Evolutionary conservation across 2,797 vertebrate genomes (phyloP), one percentile per base, ranked within the genome.

Genomic region (Gallinago solitaria): DNA sequence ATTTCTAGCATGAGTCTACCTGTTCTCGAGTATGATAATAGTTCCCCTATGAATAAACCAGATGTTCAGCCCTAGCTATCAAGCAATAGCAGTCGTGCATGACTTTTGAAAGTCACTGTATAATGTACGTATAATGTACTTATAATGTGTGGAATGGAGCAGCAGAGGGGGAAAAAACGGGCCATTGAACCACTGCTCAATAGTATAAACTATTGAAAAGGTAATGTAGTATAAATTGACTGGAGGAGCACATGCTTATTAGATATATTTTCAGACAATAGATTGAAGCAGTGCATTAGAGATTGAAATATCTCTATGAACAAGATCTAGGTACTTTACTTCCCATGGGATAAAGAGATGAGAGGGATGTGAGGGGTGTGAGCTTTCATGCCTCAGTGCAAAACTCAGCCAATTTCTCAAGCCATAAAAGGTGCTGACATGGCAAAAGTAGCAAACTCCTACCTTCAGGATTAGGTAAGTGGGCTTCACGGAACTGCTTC

Each of bases 21-120:
- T 90, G 67, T 74, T 91, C 60, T 77, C 0, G 0, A 83, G 60
- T 35, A 61, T 53, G 69, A 89, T 47, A 79, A 93, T 47, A 76
- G 67, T 17, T 95, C 64, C 76, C 65, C 30, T 68, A 19, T 25
- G n/a, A 90, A 91, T 87, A 96, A 93, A 94, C 33, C 75, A 95
- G 70, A 70, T 95, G 63, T 87, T 96, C 87, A 83, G 45, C 65
- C 86, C 57, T 9, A 76, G 43, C 54, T 57, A 68, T 71, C 53
- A 68, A 47, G 84, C 48, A 87, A 47, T 1, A 71, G 60, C 78
- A 94, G n/a, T 50, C 64, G 75, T 30, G 65, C 69, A 56, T 37
- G 53, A 50, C 47, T 93, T 91, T 56, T 71, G 15, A 45, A 91
- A 78, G 32, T 67, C 43, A 88, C 30, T 70, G 15, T 15, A 65